Conservation (phyloP, 2,797 vertebrate genomes). For the Acanthurus leucopareius region DNA sequence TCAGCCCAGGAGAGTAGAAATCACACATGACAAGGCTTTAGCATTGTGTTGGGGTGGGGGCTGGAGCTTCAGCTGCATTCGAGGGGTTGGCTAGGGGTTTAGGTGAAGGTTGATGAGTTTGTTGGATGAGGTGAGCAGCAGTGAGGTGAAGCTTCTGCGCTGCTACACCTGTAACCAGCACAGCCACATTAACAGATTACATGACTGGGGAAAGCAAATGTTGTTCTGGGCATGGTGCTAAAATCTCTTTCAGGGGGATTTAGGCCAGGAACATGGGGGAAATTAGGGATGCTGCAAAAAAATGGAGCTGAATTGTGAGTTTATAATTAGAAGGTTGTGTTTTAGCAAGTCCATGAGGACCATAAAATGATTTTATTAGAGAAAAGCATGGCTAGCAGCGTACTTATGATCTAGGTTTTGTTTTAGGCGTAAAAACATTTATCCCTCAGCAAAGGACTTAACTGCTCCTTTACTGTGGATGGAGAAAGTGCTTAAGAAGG, state of each 20-base stretch:
- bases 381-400: neutral
- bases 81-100: constrained; percentile 27
- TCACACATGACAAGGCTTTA: constrained; percentile 69
- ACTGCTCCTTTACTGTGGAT: constrained; percentile 28
- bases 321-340: constrained; percentile 31
- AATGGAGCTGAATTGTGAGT: constrained; percentile 21
- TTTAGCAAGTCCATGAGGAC: constrained; percentile 16
- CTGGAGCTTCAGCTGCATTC: constrained; percentile 22
- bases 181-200: constrained; percentile 57
- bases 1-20: constrained; percentile 69
- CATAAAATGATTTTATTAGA: neutral
- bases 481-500: constrained; percentile 62
- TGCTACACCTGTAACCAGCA: constrained; percentile 57
- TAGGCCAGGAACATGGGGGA: constrained; percentile 45
- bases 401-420: neutral
- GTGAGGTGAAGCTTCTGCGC: constrained; percentile 17
- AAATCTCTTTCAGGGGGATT: constrained; percentile 44
- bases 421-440: neutral
- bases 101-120: constrained; percentile 54
- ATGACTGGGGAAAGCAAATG: constrained; percentile 67
- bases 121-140: constrained; percentile 31
- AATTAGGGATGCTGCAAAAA: constrained; percentile 43
- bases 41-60: constrained; percentile 53
- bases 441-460: constrained; percentile 8
- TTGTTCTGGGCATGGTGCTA: constrained; percentile 61